Percentiles rank a stretch among this genome's conserved stretches.
phyloP scores from a whole-genome alignment of 2,888 invertebrate genomes.

The Kryphioiulus occultus region DNA sequence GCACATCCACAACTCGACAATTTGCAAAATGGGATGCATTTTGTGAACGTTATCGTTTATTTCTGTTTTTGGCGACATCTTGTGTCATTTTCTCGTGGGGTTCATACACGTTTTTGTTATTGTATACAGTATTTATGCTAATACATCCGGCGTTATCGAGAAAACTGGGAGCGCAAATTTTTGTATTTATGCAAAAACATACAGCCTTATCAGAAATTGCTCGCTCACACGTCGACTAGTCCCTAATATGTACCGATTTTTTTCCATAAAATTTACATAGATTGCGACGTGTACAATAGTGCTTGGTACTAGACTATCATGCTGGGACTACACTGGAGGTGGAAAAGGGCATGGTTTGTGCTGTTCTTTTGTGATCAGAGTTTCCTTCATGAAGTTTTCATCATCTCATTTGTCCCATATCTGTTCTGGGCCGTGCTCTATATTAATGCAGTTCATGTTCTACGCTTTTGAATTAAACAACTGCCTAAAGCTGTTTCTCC shows the following conservation, averaged over 20 bases:
- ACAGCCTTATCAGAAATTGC: conserved; percentile 5
- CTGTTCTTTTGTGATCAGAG: not conserved
- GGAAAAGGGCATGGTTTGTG: not conserved
- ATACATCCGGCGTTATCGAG: not conserved
- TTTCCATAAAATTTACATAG: conserved; percentile 33
- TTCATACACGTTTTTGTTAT: too few relatives aligned
- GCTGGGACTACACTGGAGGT: not conserved
- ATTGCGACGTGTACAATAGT: not conserved
- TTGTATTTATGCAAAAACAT: conserved; percentile 29
- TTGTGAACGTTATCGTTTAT: too few relatives aligned
- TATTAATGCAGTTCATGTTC: not conserved
- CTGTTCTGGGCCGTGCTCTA: not conserved
- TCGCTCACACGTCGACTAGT: not conserved
- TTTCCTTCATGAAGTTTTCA: not conserved
- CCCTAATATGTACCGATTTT: not conserved
- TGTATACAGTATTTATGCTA: too few relatives aligned
- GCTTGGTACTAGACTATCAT: not conserved
- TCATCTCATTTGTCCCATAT: not conserved
- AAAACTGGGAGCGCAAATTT: not conserved
- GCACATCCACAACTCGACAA: too few relatives aligned
- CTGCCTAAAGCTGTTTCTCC: not conserved
- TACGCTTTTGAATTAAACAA: not conserved
- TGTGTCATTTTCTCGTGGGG: too few relatives aligned
- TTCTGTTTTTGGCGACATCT: too few relatives aligned
- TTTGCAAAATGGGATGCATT: not conserved